Percentiles rank a stretch among this genome's conserved stretches.
These are phyloP conservation scores for Willowsia nigromaculata DNA, from an alignment of 2,888 invertebrate genomes.

Conservation along the genomic window DNA sequence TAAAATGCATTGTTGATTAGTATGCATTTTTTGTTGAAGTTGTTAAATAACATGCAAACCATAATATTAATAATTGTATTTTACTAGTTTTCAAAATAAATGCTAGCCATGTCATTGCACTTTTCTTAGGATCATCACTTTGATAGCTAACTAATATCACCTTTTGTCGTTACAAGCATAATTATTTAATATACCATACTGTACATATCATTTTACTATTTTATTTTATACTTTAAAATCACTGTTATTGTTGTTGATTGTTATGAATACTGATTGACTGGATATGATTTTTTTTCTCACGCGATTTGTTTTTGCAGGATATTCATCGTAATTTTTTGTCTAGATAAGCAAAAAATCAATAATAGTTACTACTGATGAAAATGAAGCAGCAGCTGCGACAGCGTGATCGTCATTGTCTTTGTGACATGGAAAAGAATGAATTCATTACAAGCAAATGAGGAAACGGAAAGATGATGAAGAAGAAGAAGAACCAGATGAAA, in stretches of 20 bases:
- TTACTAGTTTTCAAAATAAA: neutral
- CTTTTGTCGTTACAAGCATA: neutral
- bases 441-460: slow-evolving; percentile 4
- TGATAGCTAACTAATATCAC: neutral
- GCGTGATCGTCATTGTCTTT: slow-evolving; percentile 55
- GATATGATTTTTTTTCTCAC: slow-evolving; percentile 38
- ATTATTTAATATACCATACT: neutral
- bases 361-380: slow-evolving; percentile 48
- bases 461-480: slow-evolving; percentile 38
- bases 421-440: neutral
- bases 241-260: neutral
- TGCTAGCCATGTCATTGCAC: slow-evolving; percentile 44
- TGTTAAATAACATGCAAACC: neutral
- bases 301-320: slow-evolving; percentile 62
- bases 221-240: neutral
- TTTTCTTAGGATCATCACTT: neutral
- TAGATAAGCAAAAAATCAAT: slow-evolving; percentile 60
- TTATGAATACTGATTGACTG: neutral
- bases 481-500: slow-evolving; percentile 13
- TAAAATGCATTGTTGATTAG: no score
- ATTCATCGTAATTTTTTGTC: slow-evolving; percentile 68
- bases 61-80: neutral
- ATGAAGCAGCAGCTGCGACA: slow-evolving; percentile 16
- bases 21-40: neutral
- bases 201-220: neutral